These are phyloP conservation scores for Scelioninae gen. 1 DNA, from an alignment of 2,888 invertebrate genomes.

Conservation along the genomic window DNA sequence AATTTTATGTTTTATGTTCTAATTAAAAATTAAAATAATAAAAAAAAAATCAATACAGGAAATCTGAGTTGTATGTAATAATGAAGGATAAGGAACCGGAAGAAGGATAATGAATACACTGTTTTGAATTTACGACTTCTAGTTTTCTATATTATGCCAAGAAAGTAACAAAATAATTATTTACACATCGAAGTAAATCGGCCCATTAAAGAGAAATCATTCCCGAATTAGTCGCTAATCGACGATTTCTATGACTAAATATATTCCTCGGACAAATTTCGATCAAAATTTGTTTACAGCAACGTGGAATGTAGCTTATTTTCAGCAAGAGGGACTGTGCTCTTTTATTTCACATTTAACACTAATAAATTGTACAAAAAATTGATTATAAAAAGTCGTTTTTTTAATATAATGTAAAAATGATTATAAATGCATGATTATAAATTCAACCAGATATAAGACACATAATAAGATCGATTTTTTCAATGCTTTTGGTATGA, in stretches of 20 bases:
- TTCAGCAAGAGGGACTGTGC: slow-evolving; percentile 42
- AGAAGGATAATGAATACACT: slow-evolving; percentile 15
- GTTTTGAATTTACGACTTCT: slow-evolving; percentile 32
- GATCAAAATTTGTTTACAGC: slow-evolving; percentile 23
- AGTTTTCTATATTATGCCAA: slow-evolving; percentile 48
- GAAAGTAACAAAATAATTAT: slow-evolving; percentile 66
- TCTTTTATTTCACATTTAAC: background rate
- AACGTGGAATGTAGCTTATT: slow-evolving; percentile 44
- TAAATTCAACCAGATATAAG: background rate
- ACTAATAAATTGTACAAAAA: background rate
- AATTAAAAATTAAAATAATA: background rate
- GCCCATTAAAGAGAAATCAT: slow-evolving; percentile 43
- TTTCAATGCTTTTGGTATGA: background rate
- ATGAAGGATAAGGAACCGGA: no score
- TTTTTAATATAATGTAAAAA: background rate
- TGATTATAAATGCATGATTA: no score
- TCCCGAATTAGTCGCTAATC: slow-evolving; percentile 39
- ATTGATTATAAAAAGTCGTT: background rate
- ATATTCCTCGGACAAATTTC: slow-evolving; percentile 1
- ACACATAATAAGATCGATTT: no score
- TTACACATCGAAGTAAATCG: slow-evolving; percentile 59
- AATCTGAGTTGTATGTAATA: no score
- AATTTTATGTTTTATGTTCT: background rate
- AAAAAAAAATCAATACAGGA: no score
- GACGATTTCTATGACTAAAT: slow-evolving; percentile 42